phyloP scores from a whole-genome alignment of 2,797 vertebrate genomes.

The Neomorphus geoffroyi region DNA sequence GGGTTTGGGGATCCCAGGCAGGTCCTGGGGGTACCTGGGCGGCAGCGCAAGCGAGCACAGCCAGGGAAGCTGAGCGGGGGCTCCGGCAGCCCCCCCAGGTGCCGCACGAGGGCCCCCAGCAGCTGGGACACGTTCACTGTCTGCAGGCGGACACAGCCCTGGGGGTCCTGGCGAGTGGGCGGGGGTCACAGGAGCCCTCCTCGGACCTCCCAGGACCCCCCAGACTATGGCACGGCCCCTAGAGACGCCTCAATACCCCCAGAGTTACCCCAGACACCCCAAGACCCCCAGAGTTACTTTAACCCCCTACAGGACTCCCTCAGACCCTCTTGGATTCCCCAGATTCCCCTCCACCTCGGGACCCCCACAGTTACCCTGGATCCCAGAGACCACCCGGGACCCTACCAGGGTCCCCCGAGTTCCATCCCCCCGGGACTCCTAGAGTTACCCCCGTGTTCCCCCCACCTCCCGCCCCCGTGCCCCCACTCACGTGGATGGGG shows the following conservation, averaged over 20 bases:
- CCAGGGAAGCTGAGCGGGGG: not conserved
- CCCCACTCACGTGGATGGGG: not conserved
- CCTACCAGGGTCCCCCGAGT: no score
- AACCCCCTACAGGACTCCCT: no score
- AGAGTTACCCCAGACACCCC: not conserved
- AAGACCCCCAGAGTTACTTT: no score
- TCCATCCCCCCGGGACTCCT: no score
- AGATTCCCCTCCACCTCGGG: no score
- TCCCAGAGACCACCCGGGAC: no score
- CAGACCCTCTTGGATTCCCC: not conserved
- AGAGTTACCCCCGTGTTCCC: no score
- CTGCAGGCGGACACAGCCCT: not conserved
- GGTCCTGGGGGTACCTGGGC: not conserved
- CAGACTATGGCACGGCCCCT: no score
- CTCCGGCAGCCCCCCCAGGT: not conserved
- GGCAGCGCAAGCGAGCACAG: not conserved
- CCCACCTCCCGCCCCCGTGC: no score
- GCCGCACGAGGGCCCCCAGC: not conserved
- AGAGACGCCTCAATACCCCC: not conserved
- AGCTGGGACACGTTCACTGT: not conserved
- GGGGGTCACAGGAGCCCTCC: not conserved
- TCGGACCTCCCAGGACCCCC: not conserved
- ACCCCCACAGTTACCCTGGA: no score
- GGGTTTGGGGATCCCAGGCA: no score
- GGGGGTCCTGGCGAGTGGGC: not conserved